Evolutionary conservation across 2,797 vertebrate species (phyloP), one percentile per base, ranked within the genome.

Genomic region (Argyrosomus regius): DNA sequence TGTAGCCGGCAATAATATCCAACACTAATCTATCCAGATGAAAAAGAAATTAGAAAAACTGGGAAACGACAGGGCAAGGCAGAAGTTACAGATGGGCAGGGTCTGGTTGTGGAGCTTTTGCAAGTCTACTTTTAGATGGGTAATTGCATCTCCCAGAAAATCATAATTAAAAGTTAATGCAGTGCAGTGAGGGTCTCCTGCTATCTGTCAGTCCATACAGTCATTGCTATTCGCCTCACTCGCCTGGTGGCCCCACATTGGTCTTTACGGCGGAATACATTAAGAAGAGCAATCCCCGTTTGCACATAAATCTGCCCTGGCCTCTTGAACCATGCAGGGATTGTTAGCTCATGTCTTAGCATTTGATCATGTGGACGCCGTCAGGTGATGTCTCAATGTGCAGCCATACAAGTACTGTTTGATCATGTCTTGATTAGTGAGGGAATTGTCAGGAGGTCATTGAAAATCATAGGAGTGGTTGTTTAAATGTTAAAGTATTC

Each of bases 111-210:
- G 63, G 66, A 84, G 77, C 82, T 79, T 84, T 67, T 57, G 66
- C 22, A 70, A 75, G 77, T 86, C 85, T 60, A 13, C 75, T 86
- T 87, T 87, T 82, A 75, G 75, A 92, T 84, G 87, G 86, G 70
- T 87, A 91, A 93, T 91, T 91, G 89, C 89, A 88, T 92, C 89
- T 89, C 80, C 84, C 81, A 80, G 86, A 86, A 89, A 89, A 79
- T 92, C 87, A 87, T 93, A 92, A 94, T 94, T 92, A 92, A 92
- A 93, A 92, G 90, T 93, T 91, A 93, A 93, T 93, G 88, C 82
- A 80, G 89, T 90, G 90, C 88, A 88, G 83, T 79, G 83, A 82
- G 81, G 89, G 86, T 90, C 89, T 79, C 72, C 72, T 82, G 72
- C 88, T 89, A 83, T 90, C 85, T 79, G 75, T 58, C 73, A 77